Conservation (phyloP, 2,113 vertebrate genomes). For the Chaetura pelagica region DNA sequence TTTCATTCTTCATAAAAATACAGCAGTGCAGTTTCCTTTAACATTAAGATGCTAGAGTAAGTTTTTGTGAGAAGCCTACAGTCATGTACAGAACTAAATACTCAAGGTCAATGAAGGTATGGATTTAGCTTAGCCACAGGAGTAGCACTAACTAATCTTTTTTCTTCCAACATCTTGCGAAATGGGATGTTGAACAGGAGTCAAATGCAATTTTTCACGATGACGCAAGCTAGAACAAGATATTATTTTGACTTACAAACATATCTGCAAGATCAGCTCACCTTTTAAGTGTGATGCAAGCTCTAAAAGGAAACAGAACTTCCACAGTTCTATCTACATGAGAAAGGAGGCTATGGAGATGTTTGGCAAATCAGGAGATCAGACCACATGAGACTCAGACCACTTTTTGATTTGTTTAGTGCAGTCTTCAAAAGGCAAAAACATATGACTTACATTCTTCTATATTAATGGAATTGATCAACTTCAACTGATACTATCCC, state of each 20-base stretch:
- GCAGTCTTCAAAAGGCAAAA: background rate
- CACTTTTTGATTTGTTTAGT: background rate
- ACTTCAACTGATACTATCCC: background rate
- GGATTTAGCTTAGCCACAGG: background rate
- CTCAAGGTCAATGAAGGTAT: background rate
- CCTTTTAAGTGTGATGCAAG: background rate
- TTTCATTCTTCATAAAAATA: background rate
- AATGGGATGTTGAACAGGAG: background rate
- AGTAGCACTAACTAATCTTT: background rate
- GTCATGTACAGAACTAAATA: background rate
- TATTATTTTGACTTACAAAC: background rate
- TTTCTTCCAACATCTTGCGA: background rate
- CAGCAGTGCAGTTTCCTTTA: background rate
- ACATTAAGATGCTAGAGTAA: background rate
- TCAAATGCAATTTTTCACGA: background rate
- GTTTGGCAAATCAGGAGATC: background rate
- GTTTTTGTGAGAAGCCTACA: background rate
- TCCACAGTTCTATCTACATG: background rate
- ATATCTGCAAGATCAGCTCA: background rate
- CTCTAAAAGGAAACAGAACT: background rate
- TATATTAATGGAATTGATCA: background rate
- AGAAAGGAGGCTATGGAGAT: background rate
- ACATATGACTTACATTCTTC: background rate
- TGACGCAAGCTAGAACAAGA: background rate
- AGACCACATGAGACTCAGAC: rapidly evolving